These are phyloP conservation scores for Capra hircus DNA, from an alignment of 2,113 vertebrate species.

Conservation along the genomic window DNA sequence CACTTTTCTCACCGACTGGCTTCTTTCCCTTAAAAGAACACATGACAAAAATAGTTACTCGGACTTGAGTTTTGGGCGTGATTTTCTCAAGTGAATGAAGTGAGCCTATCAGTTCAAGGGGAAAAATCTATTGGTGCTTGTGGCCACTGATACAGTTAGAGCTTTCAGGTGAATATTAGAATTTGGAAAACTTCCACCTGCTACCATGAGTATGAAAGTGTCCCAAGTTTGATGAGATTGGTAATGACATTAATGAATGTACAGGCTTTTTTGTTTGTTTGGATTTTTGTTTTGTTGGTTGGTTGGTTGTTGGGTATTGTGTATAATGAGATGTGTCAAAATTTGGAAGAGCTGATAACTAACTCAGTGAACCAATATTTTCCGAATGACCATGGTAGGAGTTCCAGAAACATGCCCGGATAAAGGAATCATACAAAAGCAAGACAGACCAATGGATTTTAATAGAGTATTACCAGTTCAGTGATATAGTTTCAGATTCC, in stretches of 20 bases:
- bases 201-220: background rate
- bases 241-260: background rate
- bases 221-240: background rate
- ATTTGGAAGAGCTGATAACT: background rate
- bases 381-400: background rate
- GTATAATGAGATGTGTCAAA: background rate
- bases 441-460: background rate
- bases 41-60: background rate
- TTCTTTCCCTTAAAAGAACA: slow-evolving; percentile 13
- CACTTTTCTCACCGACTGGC: background rate
- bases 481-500: background rate
- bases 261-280: background rate
- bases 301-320: background rate
- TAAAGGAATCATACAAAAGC: background rate
- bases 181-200: background rate
- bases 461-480: background rate
- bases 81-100: background rate
- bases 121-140: background rate
- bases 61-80: background rate
- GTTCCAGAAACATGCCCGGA: background rate
- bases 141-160: background rate
- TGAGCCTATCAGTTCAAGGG: background rate
- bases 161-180: background rate
- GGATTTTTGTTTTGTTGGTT: background rate
- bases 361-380: background rate